Base-by-base conservation (phyloP, 2,888 invertebrate genomes). In the Leptinotarsa juncta region DNA sequence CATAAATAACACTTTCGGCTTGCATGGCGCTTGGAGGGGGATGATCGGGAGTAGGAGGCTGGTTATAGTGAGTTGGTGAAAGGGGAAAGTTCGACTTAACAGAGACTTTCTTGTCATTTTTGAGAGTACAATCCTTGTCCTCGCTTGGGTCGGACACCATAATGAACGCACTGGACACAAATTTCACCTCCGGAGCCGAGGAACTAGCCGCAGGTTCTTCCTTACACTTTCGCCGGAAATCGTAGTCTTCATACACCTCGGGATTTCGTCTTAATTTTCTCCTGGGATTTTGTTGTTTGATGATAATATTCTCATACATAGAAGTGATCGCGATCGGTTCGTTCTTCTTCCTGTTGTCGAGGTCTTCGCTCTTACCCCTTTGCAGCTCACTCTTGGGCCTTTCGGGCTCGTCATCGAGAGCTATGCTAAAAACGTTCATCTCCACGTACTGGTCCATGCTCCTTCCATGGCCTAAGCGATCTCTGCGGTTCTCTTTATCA, bases 31-130 rank as follows among this genome's bases (percentile, higher is more conserved):
- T 94, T 0, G 97, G 97, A 2, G 97, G 97, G 4, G 97, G 97
- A 89, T 97, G 97, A 82, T 97, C 97, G 0, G 97, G 97, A 15
- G 97, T 97, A 14, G 97, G 96, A 15, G 97, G 97, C 88, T 97
- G 97, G 70, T 93, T 92, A 84, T 97, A 97, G 86, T 96, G 95
- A 67, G 96, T 95, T 23, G 97, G 97, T 81, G 96, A 96, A 82
- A 95, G 89, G 0, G 97, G 97, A 82, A 91, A 85, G 86, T 88
- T 81, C 51, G 79, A 77, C 49, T 76, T 77, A 65, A 73, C 79
- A 32, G 79, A 71, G n/a, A 78, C 74, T 70, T 76, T 81, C 71
- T 77, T 79, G 20, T 76, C 74, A 4, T 72, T 67, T 53, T 73
- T 81, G 66, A 73, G 78, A 42, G 76, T 73, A 72, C 79, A 83